Evolutionary conservation across 2,797 vertebrate species (phyloP).

Genomic region (Hemibagrus guttatus): DNA sequence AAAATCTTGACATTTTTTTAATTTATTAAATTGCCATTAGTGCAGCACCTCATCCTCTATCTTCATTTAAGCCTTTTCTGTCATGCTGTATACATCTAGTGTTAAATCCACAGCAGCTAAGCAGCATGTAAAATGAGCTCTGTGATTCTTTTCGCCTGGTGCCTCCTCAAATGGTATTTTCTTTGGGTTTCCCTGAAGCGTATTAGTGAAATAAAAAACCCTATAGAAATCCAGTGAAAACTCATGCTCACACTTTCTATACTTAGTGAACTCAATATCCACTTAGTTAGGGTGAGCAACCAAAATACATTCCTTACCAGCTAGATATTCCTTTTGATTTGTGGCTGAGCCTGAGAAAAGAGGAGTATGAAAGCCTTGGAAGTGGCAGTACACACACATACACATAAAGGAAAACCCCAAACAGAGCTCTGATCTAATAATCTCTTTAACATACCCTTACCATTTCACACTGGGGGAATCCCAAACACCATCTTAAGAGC

Average conservation of each 20-base stretch:
- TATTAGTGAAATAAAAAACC: no score
- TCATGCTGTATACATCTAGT: no score
- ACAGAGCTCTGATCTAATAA: not conserved
- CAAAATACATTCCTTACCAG: not conserved
- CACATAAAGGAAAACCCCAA: not conserved
- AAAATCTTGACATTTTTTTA: no score
- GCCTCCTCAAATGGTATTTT: not conserved
- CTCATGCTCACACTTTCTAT: not conserved
- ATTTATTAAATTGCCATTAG: no score
- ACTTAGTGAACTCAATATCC: not conserved
- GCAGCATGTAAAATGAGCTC: no score
- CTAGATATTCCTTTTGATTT: not conserved
- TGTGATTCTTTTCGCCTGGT: not conserved
- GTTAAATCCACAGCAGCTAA: no score
- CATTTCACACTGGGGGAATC: not conserved
- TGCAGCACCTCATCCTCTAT: no score
- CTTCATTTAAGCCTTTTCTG: no score
- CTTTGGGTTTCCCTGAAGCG: no score
- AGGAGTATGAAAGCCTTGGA: no score
- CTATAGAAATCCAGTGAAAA: not conserved
- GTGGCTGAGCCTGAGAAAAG: not conserved
- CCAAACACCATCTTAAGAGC: not conserved
- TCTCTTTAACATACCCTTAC: not conserved
- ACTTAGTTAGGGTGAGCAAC: not conserved
- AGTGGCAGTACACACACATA: no score